A percentile compares a stretch with the other conserved stretches of the same genome.
phyloP scores from a whole-genome alignment of 2,888 invertebrate species.

The Stomorhina lunata region DNA sequence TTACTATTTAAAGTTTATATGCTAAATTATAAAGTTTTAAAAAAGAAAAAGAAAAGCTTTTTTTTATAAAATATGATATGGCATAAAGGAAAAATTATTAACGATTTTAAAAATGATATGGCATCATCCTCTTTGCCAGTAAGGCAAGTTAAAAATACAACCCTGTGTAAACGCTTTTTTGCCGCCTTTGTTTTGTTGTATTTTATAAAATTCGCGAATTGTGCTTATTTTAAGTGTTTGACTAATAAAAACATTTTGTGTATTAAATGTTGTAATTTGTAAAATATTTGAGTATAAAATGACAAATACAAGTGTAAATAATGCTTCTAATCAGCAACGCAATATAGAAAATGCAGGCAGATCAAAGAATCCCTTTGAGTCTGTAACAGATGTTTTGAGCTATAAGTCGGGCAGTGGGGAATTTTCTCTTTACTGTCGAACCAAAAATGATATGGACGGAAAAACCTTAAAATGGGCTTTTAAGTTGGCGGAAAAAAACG shows the following conservation, averaged over 20 bases:
- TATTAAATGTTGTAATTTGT: neutral
- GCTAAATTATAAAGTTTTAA: too few species aligned
- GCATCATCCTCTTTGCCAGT: too few species aligned
- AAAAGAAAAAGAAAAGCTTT: too few species aligned
- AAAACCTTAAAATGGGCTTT: slow-evolving; percentile 78
- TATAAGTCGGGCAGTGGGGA: slow-evolving; percentile 69
- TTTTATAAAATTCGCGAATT: neutral
- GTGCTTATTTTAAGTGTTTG: neutral
- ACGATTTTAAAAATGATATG: too few species aligned
- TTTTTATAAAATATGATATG: too few species aligned
- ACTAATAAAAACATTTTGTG: neutral
- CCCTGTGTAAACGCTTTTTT: slow-evolving; percentile 35
- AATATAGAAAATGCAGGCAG: slow-evolving; percentile 76
- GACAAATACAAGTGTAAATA: slow-evolving; percentile 71
- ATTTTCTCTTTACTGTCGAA: slow-evolving; percentile 74
- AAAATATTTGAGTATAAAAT: slow-evolving; percentile 63
- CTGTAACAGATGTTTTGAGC: slow-evolving; percentile 69
- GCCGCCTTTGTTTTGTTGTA: slow-evolving; percentile 40
- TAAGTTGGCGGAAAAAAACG: slow-evolving; percentile 79
- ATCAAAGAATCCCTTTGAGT: slow-evolving; percentile 76
- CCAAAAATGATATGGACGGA: slow-evolving; percentile 76
- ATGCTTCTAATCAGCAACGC: slow-evolving; percentile 75
- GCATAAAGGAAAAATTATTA: too few species aligned
- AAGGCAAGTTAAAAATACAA: neutral
- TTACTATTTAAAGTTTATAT: too few species aligned